Conservation (phyloP, 2,113 vertebrate species). For the Chaetorhynchus papuensis region DNA sequence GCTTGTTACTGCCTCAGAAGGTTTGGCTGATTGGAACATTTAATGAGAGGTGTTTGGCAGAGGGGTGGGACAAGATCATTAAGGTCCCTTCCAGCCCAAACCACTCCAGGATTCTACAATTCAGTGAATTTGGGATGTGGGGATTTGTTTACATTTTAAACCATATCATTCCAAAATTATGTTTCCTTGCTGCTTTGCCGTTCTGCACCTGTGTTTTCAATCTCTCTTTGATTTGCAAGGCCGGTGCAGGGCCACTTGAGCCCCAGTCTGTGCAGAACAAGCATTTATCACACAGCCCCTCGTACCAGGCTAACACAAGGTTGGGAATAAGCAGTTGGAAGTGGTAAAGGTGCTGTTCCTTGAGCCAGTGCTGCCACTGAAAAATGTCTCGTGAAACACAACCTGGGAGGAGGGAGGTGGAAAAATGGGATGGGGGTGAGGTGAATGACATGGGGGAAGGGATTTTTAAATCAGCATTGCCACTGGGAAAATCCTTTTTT, state of each 20-base stretch:
- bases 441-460: background rate
- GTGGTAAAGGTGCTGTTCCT: background rate
- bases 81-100: background rate
- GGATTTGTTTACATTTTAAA: background rate
- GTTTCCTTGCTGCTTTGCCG: background rate
- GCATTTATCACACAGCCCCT: background rate
- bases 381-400: background rate
- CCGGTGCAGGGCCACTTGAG: background rate
- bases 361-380: background rate
- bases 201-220: background rate
- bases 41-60: background rate
- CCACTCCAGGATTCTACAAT: background rate
- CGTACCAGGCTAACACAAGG: background rate
- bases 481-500: background rate
- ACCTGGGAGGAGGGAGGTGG: accelerated
- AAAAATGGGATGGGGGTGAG: background rate
- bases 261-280: background rate
- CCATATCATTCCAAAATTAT: background rate
- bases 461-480: background rate
- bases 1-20: background rate
- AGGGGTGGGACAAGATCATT: background rate
- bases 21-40: background rate
- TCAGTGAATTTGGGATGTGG: background rate
- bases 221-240: background rate
- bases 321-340: background rate